Evolutionary conservation across 1,140 invertebrate genomes (phyloP).

Genomic region (Trichonephila clavata): DNA sequence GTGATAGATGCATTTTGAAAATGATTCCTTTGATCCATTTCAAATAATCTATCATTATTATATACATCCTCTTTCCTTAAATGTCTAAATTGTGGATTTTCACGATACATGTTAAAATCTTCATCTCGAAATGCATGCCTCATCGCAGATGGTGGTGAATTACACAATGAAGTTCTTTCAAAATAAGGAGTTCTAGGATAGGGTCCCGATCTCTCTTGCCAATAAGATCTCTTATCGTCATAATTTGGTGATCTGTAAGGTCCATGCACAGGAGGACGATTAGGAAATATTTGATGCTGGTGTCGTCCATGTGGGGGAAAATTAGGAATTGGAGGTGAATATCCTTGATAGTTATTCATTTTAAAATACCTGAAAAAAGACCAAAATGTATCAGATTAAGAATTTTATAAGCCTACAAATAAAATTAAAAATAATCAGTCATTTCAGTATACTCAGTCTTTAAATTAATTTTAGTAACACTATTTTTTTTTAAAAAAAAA

Average conservation of each 20-base stretch:
- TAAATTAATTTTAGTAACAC: no score
- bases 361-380: background rate
- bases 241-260: background rate
- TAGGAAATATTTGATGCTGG: background rate
- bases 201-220: background rate
- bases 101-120: background rate
- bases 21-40: background rate
- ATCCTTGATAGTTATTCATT: background rate
- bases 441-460: background rate
- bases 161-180: background rate
- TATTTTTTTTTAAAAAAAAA: no score
- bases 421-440: background rate
- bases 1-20: background rate
- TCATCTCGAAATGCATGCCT: background rate
- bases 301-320: background rate
- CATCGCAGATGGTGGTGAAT: background rate
- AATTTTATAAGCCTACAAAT: background rate
- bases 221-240: background rate
- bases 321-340: background rate
- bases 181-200: background rate
- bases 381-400: background rate
- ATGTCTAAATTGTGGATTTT: background rate
- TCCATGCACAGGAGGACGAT: background rate
- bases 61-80: background rate
- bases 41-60: background rate